A percentile compares a stretch with the other conserved stretches of the same genome.
Evolutionary conservation across 2,113 vertebrate species (phyloP).

Genomic region (Leuciscus idus): DNA sequence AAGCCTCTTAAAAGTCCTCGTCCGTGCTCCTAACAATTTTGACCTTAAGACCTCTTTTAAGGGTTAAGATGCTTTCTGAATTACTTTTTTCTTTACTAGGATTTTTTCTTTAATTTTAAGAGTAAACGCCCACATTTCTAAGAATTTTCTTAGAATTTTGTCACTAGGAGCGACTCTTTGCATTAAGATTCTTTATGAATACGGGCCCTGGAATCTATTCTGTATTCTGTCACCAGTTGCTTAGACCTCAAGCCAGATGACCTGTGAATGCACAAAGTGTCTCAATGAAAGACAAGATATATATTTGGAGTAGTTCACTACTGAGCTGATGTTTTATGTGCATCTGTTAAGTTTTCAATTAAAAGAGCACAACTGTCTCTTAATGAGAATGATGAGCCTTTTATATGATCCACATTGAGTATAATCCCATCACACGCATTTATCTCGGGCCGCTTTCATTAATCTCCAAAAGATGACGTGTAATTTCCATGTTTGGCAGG

Average conservation of each 20-base stretch:
- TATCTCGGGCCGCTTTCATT: not conserved
- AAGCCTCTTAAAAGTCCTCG: no score
- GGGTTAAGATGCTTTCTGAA: no score
- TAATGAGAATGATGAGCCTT: not conserved
- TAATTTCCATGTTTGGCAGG: not conserved
- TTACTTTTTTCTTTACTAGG: no score
- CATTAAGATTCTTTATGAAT: no score
- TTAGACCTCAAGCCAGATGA: not conserved
- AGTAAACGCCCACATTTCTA: no score
- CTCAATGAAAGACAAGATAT: not conserved
- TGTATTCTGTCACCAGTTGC: not conserved
- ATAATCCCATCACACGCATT: not conserved
- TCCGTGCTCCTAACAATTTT: no score
- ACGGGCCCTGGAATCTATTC: no score
- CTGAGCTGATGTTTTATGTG: not conserved
- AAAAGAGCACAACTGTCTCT: not conserved
- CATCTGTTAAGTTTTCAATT: not conserved
- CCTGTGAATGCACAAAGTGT: not conserved
- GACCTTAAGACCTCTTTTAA: no score
- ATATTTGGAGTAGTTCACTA: not conserved
- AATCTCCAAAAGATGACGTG: not conserved
- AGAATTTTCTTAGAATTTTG: no score
- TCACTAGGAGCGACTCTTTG: no score
- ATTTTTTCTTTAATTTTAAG: no score
- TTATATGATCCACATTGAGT: not conserved